Conservation (phyloP, 2,888 invertebrate species). For the Antheraea yamamai region DNA sequence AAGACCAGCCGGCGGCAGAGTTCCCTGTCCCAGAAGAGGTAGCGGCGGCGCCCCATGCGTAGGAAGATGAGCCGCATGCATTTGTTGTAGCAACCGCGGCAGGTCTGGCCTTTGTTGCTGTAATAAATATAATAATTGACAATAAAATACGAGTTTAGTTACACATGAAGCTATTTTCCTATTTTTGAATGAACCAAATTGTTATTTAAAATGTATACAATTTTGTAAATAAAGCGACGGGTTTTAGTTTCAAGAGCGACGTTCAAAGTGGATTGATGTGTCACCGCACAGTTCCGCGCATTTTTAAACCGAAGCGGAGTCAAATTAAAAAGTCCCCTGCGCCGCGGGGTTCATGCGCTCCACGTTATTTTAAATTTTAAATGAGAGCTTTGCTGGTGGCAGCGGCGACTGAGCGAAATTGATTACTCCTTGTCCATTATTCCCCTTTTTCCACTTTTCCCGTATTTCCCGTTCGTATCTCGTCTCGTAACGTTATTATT, state of each 20-base stretch:
- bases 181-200: neutral
- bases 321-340: constrained; percentile 80
- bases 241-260: constrained; percentile 59
- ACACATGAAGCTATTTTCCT: neutral
- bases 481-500: constrained; percentile 76
- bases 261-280: constrained; percentile 78
- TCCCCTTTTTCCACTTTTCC: constrained; percentile 76
- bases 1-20: constrained; percentile 81
- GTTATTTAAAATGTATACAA: constrained; percentile 7
- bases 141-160: neutral
- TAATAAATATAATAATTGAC: constrained; percentile 35
- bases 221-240: constrained; percentile 46
- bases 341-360: constrained; percentile 64
- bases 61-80: constrained; percentile 94
- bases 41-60: constrained; percentile 88
- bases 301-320: constrained; percentile 75
- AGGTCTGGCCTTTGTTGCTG: constrained; percentile 94
- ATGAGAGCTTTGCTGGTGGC: constrained; percentile 75
- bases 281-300: constrained; percentile 76
- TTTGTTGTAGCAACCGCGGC: constrained; percentile 92
- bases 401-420: constrained; percentile 78
- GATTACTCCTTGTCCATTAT: constrained; percentile 82
- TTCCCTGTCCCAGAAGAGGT: constrained; percentile 76
- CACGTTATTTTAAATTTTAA: constrained; percentile 80
- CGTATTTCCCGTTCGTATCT: constrained; percentile 68